Conservation (phyloP, 2,113 vertebrate species). For the Muscicapa adusta region DNA sequence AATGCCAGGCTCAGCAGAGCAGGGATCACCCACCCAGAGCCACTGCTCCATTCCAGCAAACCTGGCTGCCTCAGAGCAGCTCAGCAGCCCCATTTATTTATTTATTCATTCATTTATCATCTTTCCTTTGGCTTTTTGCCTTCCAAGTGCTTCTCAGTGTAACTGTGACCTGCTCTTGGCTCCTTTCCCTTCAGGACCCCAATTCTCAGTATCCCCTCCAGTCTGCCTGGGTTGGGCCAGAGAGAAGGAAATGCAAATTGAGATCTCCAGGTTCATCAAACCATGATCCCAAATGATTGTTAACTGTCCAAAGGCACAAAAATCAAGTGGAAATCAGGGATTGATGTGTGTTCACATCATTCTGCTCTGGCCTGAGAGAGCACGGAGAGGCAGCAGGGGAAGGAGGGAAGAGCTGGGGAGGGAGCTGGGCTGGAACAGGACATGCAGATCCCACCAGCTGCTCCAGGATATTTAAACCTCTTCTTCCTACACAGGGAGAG, state of each 20-base stretch:
- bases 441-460: not conserved
- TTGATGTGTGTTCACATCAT: accelerated
- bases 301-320: not conserved
- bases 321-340: no score
- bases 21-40: accelerated
- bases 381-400: not conserved
- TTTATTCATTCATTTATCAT: not conserved
- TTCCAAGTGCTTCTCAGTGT: not conserved
- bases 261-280: not conserved
- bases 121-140: not conserved
- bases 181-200: not conserved
- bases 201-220: not conserved
- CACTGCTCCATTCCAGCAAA: not conserved
- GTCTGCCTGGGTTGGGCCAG: not conserved
- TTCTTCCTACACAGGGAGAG: not conserved
- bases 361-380: not conserved
- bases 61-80: accelerated
- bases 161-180: not conserved
- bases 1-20: not conserved
- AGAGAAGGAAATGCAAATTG: not conserved
- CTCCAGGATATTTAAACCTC: not conserved
- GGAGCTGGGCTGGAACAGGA: not conserved
- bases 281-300: not conserved
- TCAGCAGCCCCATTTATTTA: accelerated
- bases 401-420: not conserved